Conservation (phyloP, 1,140 invertebrate genomes). For the Magallana gigas region DNA sequence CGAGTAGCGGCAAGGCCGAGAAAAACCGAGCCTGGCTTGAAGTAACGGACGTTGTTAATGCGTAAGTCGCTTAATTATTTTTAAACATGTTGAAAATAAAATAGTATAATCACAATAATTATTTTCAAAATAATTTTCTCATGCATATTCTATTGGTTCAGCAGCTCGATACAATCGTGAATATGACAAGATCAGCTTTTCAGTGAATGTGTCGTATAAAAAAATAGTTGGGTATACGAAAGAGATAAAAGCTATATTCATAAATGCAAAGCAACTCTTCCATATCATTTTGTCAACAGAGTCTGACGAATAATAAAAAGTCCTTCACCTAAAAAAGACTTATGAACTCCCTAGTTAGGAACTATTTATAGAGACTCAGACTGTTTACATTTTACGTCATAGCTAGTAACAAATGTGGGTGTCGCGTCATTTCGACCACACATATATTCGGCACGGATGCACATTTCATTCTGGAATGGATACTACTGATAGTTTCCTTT, state of each 20-base stretch:
- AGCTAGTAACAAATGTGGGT: too few species aligned
- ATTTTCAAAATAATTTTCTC: background rate
- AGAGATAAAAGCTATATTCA: background rate
- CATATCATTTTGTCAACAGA: too few species aligned
- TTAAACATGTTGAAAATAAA: background rate
- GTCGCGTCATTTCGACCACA: too few species aligned
- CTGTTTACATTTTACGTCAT: too few species aligned
- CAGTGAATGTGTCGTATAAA: background rate
- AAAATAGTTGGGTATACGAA: background rate
- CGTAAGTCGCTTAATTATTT: background rate
- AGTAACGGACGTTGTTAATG: background rate
- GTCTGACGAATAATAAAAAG: too few species aligned
- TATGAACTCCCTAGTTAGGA: too few species aligned
- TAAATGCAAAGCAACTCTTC: background rate
- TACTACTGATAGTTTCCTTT: too few species aligned
- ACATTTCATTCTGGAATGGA: too few species aligned
- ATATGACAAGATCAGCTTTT: background rate
- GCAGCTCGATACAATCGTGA: too few species aligned
- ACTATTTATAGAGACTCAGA: too few species aligned
- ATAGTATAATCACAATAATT: background rate
- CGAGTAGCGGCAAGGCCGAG: background rate
- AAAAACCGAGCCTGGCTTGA: background rate
- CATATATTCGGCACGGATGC: too few species aligned
- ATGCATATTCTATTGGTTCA: background rate
- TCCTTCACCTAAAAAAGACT: too few species aligned